Percentiles rank a stretch among this genome's conserved stretches.
phyloP scores from a whole-genome alignment of 2,888 invertebrate genomes.

The Halictus quadricinctus region DNA sequence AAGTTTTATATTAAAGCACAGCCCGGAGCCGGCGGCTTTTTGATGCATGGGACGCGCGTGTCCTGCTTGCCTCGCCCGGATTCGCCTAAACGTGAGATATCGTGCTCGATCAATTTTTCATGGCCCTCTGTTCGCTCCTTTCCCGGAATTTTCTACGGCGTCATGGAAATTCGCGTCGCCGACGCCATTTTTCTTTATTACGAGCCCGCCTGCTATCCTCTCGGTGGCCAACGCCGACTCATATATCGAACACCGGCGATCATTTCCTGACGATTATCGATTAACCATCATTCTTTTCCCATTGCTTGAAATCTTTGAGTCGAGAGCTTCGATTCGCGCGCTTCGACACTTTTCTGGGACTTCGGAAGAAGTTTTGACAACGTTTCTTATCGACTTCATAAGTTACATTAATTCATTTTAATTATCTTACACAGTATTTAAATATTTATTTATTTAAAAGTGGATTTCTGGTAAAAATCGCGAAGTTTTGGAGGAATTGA shows the following conservation, averaged over 20 bases:
- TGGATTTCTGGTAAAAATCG: neutral
- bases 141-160: constrained; percentile 40
- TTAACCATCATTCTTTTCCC: neutral
- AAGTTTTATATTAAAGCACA: constrained; percentile 81
- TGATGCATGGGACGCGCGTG: constrained; percentile 82
- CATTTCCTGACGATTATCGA: constrained; percentile 18
- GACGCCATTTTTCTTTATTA: constrained; percentile 43
- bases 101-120: constrained; percentile 81
- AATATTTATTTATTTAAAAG: neutral
- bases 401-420: neutral
- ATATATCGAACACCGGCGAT: constrained; percentile 21
- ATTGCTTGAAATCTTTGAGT: neutral
- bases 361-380: neutral
- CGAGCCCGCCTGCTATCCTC: neutral
- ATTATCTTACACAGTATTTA: neutral
- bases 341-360: neutral
- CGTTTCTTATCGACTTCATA: neutral
- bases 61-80: constrained; percentile 76
- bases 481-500: neutral
- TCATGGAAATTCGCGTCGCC: constrained; percentile 47
- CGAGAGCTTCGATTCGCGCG: neutral
- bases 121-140: constrained; percentile 65
- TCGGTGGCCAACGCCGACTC: neutral
- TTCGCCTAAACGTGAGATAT: constrained; percentile 81
- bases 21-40: constrained; percentile 72